Base-by-base conservation (phyloP, 1,140 invertebrate genomes). In the Drosophila pectinifera region DNA sequence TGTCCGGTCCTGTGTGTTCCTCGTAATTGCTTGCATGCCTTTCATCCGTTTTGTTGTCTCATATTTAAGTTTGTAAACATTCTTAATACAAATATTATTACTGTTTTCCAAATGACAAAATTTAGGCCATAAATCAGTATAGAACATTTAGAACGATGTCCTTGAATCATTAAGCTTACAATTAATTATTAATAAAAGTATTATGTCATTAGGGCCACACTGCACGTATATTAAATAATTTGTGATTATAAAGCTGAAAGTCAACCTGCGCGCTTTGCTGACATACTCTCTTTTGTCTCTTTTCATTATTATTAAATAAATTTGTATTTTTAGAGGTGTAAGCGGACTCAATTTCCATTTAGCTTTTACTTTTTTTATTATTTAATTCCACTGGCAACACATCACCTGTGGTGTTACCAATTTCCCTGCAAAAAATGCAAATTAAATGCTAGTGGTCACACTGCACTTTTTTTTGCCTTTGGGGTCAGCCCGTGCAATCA, bases 401-500 rank as follows among this genome's bases (percentile, higher is more conserved):
- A 46, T 11, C 42, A 22, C 18, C 5, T 0, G 3, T n/a, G 4
- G 20, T 24, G 43, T n/a, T 4, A 46, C 45, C 22, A 34, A 34
- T 51, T 49, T 5, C 28, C 18, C 8, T 20, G 18, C 4, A 8
- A 6, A 34, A 34, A 13, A 34, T 34, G 14, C 28, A 51, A 31
- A 51, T 20, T 18, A 51, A 31, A 49, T 34, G 6, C 28, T 20
- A 20, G 20, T 34, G 16, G 5, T 18, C 10, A 49, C 31, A 20
- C 13, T 61, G 43, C 73, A 76, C 16, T 34, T 51, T 34, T 51
- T 51, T 2, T 6, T 42, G 43, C 73, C 56, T 61, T 68, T 77
- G 39, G 34, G 72, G 72, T 68, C 72, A 68, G 73, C 26, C 10
- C 34, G 42, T 57, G 59, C 61, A 56, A 56, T 73, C 51, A 43